Percentiles rank a stretch among this genome's conserved stretches.
phyloP scores from a whole-genome alignment of 2,113 vertebrate species.

The Lasiurus borealis region DNA sequence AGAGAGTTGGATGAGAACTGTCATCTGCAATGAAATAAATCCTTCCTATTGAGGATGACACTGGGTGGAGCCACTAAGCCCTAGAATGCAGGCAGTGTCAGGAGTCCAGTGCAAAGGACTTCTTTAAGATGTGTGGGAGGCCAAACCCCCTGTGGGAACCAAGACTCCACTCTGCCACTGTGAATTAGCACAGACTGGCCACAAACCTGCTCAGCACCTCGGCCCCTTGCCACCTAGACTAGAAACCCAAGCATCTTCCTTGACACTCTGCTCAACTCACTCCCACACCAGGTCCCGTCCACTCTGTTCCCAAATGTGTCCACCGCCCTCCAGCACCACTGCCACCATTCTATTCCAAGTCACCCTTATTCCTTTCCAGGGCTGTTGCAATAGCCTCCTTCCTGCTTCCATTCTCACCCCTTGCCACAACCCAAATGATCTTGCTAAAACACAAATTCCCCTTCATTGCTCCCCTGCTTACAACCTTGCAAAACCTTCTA shows the following conservation, averaged over 20 bases:
- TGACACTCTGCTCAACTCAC: background rate
- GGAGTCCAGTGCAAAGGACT: background rate
- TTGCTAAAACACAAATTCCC: background rate
- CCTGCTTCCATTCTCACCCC: background rate
- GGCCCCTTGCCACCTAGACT: background rate
- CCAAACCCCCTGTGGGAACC: background rate
- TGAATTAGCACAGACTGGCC: background rate
- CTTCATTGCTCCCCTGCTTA: background rate
- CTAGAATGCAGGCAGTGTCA: background rate
- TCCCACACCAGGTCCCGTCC: background rate
- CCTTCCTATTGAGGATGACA: background rate
- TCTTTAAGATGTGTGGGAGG: background rate
- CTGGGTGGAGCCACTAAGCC: background rate
- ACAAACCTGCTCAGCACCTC: background rate
- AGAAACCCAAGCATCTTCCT: background rate
- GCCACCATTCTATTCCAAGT: background rate
- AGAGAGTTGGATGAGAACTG: background rate
- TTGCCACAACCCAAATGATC: background rate
- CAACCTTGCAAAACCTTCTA: background rate
- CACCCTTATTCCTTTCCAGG: background rate
- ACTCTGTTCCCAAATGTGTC: background rate
- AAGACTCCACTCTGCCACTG: background rate
- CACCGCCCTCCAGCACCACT: background rate
- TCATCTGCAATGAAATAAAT: background rate
- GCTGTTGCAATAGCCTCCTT: background rate